phyloP scores from a whole-genome alignment of 1,140 invertebrate genomes.

The Drosophila jambulina region DNA sequence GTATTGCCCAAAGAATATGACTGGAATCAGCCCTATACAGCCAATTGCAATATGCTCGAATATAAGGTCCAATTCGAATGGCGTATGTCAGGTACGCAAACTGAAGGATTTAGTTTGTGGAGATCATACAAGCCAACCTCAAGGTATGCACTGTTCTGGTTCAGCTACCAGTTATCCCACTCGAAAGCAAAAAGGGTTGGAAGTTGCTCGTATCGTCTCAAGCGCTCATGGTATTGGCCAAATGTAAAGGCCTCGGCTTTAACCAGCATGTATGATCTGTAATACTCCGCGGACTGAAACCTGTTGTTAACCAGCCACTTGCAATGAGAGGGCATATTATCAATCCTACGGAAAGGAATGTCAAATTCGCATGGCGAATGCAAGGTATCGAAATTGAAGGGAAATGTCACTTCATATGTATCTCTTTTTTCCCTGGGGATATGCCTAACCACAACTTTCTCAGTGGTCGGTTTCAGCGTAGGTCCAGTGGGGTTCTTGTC shows the following conservation, averaged over 20 bases:
- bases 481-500: not conserved
- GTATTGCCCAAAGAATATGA: too few species aligned
- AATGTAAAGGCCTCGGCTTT: not conserved
- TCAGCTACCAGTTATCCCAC: too few species aligned
- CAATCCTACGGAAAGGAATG: rapidly evolving
- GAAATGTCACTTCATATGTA: not conserved
- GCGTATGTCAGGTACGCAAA: too few species aligned
- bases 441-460: not conserved
- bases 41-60: too few species aligned
- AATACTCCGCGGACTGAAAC: not conserved
- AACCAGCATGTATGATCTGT: not conserved
- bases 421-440: not conserved
- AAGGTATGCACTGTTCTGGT: too few species aligned
- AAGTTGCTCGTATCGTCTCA: not conserved
- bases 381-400: not conserved
- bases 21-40: too few species aligned
- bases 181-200: not conserved
- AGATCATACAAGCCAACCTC: too few species aligned
- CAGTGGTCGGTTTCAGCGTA: too few species aligned
- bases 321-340: not conserved
- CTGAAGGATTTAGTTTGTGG: too few species aligned
- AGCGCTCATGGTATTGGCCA: not conserved
- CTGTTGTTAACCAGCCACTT: not conserved
- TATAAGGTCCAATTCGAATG: too few species aligned
- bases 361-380: not conserved